A percentile compares a stretch with the other conserved stretches of the same genome.
phyloP scores from a whole-genome alignment of 1,140 invertebrate genomes.

The Rhopalosiphum padi region DNA sequence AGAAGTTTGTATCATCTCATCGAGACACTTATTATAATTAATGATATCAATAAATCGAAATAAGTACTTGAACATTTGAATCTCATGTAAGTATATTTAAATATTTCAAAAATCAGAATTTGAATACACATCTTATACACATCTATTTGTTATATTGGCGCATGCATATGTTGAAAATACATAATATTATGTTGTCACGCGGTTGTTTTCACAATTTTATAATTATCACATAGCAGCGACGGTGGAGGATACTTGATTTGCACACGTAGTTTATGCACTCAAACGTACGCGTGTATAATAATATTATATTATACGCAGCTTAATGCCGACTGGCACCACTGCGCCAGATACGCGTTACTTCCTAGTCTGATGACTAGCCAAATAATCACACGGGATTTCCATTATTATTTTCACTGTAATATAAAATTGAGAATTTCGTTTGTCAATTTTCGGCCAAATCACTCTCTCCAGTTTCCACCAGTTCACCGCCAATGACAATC shows the following conservation, averaged over 20 bases:
- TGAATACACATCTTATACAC: neutral
- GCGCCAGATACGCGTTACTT: neutral
- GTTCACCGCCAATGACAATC: neutral
- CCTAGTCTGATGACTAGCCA: neutral
- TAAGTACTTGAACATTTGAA: neutral
- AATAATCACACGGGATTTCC: neutral
- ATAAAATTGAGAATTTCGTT: neutral
- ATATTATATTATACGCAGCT: slow-evolving; percentile 1
- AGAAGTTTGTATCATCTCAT: neutral
- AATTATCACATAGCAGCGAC: neutral
- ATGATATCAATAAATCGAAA: neutral
- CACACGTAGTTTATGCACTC: slow-evolving; percentile 28
- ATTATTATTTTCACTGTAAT: neutral
- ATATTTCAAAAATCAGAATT: neutral
- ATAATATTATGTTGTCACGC: neutral
- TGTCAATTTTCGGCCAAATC: neutral
- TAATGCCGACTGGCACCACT: neutral
- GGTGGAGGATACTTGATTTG: slow-evolving; percentile 19
- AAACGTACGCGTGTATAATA: neutral
- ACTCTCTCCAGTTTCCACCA: neutral
- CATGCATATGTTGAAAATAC: neutral
- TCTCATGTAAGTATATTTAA: no score
- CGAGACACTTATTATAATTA: neutral
- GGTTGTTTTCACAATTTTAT: slow-evolving; percentile 28
- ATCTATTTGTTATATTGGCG: neutral